phyloP scores from a whole-genome alignment of 1,140 invertebrate genomes.

The Procambarus clarkii region DNA sequence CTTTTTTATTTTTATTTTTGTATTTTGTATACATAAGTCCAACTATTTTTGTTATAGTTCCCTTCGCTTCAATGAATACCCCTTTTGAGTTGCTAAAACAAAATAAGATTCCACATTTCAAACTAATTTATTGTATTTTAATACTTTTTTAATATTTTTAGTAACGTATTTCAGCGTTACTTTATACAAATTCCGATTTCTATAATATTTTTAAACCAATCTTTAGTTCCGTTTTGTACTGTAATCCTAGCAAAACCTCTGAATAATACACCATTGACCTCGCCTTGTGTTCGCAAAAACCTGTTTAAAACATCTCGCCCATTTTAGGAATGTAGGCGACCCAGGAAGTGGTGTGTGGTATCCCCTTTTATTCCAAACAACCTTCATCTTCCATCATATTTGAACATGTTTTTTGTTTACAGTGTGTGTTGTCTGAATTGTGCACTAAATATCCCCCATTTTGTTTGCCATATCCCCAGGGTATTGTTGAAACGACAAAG shows the following conservation, averaged over 20 bases:
- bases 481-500: constrained; percentile 50
- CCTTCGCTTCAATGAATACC: too few relatives aligned
- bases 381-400: neutral
- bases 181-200: neutral
- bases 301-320: neutral
- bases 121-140: too few relatives aligned
- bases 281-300: neutral
- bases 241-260: neutral
- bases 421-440: neutral
- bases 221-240: constrained; percentile 12
- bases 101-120: too few relatives aligned
- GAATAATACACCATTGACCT: neutral
- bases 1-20: too few relatives aligned
- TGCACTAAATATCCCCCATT: neutral
- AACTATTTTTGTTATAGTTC: too few relatives aligned
- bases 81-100: too few relatives aligned
- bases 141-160: neutral
- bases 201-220: neutral
- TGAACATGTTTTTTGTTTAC: neutral
- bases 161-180: neutral
- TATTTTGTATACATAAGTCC: too few relatives aligned
- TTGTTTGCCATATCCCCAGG: constrained; percentile 40
- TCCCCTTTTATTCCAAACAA: neutral
- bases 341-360: too few relatives aligned
- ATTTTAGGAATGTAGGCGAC: too few relatives aligned